A percentile compares a stretch with the other conserved stretches of the same genome.
Evolutionary conservation across 1,140 invertebrate species (phyloP).

Genomic region (Heliconius nattereri): DNA sequence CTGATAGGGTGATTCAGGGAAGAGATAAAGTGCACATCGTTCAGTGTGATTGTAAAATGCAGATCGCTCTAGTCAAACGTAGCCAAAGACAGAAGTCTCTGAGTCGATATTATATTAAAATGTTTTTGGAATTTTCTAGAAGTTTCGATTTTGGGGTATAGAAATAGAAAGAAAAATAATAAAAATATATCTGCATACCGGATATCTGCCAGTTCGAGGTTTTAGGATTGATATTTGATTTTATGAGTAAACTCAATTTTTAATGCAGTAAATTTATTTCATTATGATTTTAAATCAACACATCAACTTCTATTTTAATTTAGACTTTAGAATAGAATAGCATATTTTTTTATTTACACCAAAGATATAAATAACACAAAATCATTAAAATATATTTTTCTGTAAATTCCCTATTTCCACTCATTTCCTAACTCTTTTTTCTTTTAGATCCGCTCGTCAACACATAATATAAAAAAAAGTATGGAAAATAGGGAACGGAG

Average conservation of each 20-base stretch:
- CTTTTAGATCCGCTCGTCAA: too few species aligned
- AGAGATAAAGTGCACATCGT: conserved; percentile 57
- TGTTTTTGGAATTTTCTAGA: not conserved
- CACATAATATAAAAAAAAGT: too few species aligned
- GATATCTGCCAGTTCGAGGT: too few species aligned
- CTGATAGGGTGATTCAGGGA: conserved; percentile 49
- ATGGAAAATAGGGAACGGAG: too few species aligned
- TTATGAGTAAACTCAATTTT: not conserved
- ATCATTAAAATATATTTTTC: too few species aligned
- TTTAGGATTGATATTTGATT: too few species aligned
- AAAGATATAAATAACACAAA: too few species aligned
- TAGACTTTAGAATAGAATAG: not conserved
- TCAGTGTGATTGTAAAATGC: conserved; percentile 63
- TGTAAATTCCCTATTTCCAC: too few species aligned
- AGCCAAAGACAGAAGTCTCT: conserved; percentile 59
- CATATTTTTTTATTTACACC: too few species aligned
- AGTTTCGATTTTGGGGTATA: not conserved
- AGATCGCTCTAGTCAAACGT: conserved; percentile 63
- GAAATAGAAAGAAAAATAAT: not conserved
- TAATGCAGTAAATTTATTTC: not conserved
- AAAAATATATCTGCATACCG: not conserved
- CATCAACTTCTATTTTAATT: not conserved
- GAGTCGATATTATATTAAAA: conserved; percentile 49
- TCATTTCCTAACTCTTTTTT: too few species aligned
- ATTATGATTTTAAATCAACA: not conserved